Evolutionary conservation across 2,113 vertebrate species (phyloP), one percentile per base, ranked within the genome.

Genomic region (Cyprinodon brontotheroides): DNA sequence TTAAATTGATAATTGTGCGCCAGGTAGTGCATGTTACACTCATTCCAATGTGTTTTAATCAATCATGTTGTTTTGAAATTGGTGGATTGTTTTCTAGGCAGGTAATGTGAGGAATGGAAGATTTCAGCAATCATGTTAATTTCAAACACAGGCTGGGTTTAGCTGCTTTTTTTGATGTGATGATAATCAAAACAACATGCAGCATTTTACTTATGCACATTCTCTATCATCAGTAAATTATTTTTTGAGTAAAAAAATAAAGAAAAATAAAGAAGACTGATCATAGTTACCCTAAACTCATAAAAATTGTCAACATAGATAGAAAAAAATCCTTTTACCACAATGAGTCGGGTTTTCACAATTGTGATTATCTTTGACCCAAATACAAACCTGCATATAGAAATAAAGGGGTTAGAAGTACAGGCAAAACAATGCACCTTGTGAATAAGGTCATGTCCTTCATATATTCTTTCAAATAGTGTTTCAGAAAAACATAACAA

Each of bases 121-220:
- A 70, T 9, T 22, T n/a, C 11, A 4, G 0, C 7, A 37, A 48
- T 50, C 40, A 72, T 65, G 68, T 70, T 60, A 65, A 60, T 74
- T 45, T 39, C 65, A 3, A 36, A 39, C 65, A 22, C 59, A 41
- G 50, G 50, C 57, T 81, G 78, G 67, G 77, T 70, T 67, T 66
- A 67, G 73, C 72, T 22, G 41, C 41, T 50, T 15, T 9, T n/a
- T 53, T 62, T 41, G 53, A 41, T 61, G n/a, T 61, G 61, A n/a
- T 0, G 36, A 11, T 48, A 57, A 57, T 8, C 17, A 14, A 57
- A 57, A 57, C 8, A 4, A 9, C 7, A 15, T 57, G 50, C 50
- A 57, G 50, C 50, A n/a, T 57, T 57, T 57, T 57, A 57, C n/a
- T 57, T 57, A 53, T 10, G 8, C 9, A 14, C 3, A 3, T 57